Evolutionary conservation across 2,113 vertebrate species (phyloP), one percentile per base, ranked within the genome.

Genomic region (Cebidichthys violaceus): DNA sequence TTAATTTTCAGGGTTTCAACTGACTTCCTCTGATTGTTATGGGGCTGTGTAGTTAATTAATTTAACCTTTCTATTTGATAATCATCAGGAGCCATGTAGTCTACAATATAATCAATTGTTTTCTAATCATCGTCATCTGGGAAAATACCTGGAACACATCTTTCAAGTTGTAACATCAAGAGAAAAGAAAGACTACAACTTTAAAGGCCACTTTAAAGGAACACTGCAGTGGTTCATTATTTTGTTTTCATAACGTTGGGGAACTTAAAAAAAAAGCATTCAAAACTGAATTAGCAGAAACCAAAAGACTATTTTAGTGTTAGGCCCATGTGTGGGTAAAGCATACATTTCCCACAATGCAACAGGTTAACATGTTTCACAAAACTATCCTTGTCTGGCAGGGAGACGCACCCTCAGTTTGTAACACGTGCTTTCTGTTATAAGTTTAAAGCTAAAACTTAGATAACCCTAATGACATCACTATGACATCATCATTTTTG

Each of bases 401-500:
- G 29, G 31, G 7, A 37, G 43, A 29, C 31, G n/a, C 27, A 24
- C 4, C 15, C 47, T 39, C 37, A 0, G 9, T 39, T 33, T 37
- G 37, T 37, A 37, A 9, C 3, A 1, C 5, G 8, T 20, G 14
- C 15, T 35, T 18, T 45, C 14, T 35, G 24, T n/a, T 79, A 4
- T 7, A 71, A 22, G 29, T 54, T 2, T 27, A 1, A 4, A 3
- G 13, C 17, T 9, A 3, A 20, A 24, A 4, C 55, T 33, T n/a
- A 54, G 22, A 45, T 39, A 62, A 77, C 35, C 43, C 55, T 9
- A 9, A 17, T 54, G 29, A 57, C 77, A 75, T 80, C 66, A 64
- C 41, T 22, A 66, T 70, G 65, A 75, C 57, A 60, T 67, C 69
- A 45, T 24, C 71, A 29, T 50, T 18, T 15, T 50, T 7, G 0